Evolutionary conservation across 2,113 vertebrate genomes (phyloP).

Genomic region (Gallinago paraguaiae): DNA sequence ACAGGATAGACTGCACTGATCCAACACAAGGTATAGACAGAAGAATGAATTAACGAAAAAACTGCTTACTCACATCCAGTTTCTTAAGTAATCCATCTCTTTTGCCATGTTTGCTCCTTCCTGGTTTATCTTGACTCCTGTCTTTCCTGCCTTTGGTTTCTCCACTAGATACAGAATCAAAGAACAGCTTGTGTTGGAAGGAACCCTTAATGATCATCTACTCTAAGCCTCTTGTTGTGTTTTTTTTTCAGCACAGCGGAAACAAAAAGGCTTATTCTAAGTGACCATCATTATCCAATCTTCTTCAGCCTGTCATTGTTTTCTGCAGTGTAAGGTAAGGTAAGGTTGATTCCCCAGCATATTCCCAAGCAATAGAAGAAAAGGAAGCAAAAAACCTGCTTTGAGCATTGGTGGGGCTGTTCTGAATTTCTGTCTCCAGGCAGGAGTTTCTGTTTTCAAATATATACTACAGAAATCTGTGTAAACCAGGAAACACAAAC

Average conservation of each 20-base stretch:
- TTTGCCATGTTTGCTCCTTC: background rate
- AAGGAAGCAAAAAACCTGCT: background rate
- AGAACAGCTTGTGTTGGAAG: background rate
- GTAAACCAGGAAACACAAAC: background rate
- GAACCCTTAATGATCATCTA: background rate
- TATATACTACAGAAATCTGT: background rate
- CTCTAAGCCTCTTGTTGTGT: background rate
- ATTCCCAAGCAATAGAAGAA: background rate
- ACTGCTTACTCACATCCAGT: background rate
- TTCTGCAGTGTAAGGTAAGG: background rate
- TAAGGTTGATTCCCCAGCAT: background rate
- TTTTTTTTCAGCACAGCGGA: background rate
- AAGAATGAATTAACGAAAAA: background rate
- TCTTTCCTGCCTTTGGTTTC: background rate
- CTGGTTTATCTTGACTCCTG: background rate
- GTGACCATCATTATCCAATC: background rate
- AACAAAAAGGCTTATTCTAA: background rate
- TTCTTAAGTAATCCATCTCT: background rate
- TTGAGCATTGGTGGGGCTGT: background rate
- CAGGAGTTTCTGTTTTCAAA: background rate
- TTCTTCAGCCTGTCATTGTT: background rate
- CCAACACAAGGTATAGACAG: background rate
- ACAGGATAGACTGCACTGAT: background rate
- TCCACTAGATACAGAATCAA: background rate
- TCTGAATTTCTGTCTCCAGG: background rate